Evolutionary conservation across 1,140 invertebrate species (phyloP), one percentile per base, ranked within the genome.

Genomic region (Drosophila sulfurigaster): DNA sequence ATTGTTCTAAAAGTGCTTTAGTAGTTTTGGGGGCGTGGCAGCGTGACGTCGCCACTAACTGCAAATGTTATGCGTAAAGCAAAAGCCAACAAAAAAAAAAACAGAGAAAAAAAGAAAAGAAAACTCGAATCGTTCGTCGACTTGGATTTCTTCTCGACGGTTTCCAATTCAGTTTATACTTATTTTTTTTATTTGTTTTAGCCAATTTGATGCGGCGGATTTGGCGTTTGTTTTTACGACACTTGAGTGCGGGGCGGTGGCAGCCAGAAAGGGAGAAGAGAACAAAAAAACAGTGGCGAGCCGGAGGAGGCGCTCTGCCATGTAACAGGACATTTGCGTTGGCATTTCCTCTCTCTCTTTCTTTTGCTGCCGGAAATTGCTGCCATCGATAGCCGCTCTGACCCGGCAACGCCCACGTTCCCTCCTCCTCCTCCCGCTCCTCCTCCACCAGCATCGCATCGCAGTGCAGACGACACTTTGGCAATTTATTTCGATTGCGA

Each of bases 151-250:
- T 38, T 49, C 64, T 70, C 54, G 45, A 68, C 51, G 71, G 45
- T 65, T 81, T 81, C 69, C 66, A 79, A 82, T 82, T 76, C 76
- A 80, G 81, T 65, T 82, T 76, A 74, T 66, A 54, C 80, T 66
- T 56, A 16, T 57, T 74, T 81, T 81, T 73, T 67, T 56, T 56
- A 64, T 59, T 67, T 41, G 43, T 60, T 69, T 63, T 68, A 65
- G 67, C 76, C 81, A 83, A 83, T 83, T 83, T 80, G 81, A 85
- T 77, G 81, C 79, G 79, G 78, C 82, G 78, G 82, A 81, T 85
- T 86, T 82, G 82, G 79, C 81, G 79, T 86, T 86, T 87, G 82
- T 87, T 86, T 86, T 86, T 82, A 86, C 82, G 82, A 86, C 83
- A 60, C 72, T 75, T 56, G 54, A 45, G 20, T 15, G 72, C 5